A percentile compares a stretch with the other conserved stretches of the same genome.
These are phyloP conservation scores for Peromyscus eremicus DNA, from an alignment of 2,797 vertebrate genomes.

Conservation along the genomic window DNA sequence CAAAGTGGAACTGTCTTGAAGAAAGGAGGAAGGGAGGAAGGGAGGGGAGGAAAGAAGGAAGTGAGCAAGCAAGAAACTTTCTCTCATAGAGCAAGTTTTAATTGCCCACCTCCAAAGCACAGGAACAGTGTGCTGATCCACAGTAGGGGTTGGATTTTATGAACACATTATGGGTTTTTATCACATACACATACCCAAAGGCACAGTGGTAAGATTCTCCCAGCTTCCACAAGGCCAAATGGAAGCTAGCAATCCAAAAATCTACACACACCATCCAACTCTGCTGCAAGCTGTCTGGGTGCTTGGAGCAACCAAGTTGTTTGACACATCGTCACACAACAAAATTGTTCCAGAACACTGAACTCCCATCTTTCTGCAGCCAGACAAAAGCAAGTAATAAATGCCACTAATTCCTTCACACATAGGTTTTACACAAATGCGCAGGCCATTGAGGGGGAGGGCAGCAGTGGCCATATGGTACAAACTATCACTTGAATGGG, in stretches of 20 bases:
- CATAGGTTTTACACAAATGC: slow-evolving; percentile 29
- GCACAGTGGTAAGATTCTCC: background rate
- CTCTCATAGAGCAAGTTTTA: slow-evolving; percentile 28
- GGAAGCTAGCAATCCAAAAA: background rate
- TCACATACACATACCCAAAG: background rate
- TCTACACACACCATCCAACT: background rate
- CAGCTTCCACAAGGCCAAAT: background rate
- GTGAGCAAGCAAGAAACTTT: background rate
- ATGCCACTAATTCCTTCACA: slow-evolving; percentile 61
- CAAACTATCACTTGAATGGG: background rate
- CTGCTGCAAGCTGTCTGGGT: background rate
- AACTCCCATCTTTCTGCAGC: slow-evolving; percentile 33
- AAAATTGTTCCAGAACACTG: background rate
- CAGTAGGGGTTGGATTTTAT: slow-evolving; percentile 19
- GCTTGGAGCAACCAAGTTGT: background rate
- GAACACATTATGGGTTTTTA: slow-evolving; percentile 20
- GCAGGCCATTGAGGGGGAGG: background rate
- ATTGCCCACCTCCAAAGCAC: background rate
- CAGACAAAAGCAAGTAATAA: slow-evolving; percentile 53
- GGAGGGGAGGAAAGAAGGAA: no score
- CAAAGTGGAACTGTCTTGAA: background rate
- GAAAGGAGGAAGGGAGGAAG: background rate
- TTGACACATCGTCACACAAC: background rate
- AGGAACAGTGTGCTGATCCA: background rate
- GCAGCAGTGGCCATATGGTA: background rate